These are phyloP conservation scores for Lasioglossum pauxillum DNA, from an alignment of 2,888 invertebrate species.

Conservation along the genomic window DNA sequence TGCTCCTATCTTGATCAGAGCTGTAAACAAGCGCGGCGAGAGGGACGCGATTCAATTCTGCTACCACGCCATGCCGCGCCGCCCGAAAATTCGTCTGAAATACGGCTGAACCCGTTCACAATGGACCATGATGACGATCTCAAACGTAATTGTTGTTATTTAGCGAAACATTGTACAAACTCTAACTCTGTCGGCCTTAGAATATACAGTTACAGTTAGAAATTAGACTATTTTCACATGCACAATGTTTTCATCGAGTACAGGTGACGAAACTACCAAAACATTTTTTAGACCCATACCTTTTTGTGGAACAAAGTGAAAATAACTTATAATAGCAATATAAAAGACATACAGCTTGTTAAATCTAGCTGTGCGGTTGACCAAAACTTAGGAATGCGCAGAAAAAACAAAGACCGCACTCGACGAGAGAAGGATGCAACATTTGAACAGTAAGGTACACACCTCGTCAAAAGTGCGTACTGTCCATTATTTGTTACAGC, in stretches of 20 bases:
- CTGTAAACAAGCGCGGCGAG: slow-evolving; percentile 7
- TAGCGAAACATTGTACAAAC: neutral
- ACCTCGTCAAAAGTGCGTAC: too few species aligned
- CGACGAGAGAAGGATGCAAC: too few species aligned
- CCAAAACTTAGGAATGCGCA: too few species aligned
- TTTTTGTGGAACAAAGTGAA: too few species aligned
- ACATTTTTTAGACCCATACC: neutral
- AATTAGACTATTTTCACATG: neutral
- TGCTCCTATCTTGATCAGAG: neutral
- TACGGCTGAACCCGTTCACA: neutral
- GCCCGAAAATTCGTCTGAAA: slow-evolving; percentile 4
- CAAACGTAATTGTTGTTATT: neutral
- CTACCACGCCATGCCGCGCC: neutral
- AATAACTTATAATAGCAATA: neutral
- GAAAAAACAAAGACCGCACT: too few species aligned
- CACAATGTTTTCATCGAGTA: neutral
- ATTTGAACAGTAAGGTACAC: too few species aligned
- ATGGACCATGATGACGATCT: neutral
- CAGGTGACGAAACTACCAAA: fast-evolving
- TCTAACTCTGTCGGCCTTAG: neutral
- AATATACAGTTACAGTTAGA: neutral
- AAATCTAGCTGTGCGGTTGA: too few species aligned
- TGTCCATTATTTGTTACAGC: too few species aligned
- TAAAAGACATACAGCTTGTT: neutral
- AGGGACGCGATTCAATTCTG: slow-evolving; percentile 13